Evolutionary conservation across 2,113 vertebrate genomes (phyloP).

Genomic region (Ophthalmolycus amberensis): DNA sequence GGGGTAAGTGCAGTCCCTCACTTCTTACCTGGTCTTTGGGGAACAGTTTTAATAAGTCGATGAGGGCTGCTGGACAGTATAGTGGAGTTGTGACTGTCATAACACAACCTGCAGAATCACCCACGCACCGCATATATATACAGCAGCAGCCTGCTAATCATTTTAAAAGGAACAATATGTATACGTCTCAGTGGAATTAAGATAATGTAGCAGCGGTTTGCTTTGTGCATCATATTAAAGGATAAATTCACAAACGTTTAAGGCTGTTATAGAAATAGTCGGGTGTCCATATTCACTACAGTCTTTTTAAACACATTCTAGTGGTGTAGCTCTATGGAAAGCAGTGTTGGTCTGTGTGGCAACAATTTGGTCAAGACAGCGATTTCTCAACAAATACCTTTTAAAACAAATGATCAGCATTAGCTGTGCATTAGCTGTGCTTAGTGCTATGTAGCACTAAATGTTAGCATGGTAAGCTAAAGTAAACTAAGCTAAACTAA

Average conservation of each 20-base stretch:
- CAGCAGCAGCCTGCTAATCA: neutral
- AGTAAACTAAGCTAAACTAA: too few relatives aligned
- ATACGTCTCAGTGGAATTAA: neutral
- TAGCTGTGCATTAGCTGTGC: too few relatives aligned
- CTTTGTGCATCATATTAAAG: neutral
- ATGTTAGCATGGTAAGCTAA: too few relatives aligned
- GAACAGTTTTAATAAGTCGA: constrained; percentile 58
- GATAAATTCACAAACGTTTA: neutral
- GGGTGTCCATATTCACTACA: neutral
- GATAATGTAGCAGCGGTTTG: neutral
- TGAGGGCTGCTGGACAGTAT: constrained; percentile 38
- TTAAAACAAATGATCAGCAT: neutral
- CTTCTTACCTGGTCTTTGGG: constrained; percentile 61
- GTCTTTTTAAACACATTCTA: neutral
- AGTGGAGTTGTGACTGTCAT: neutral
- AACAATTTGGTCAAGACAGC: neutral
- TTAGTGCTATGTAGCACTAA: too few relatives aligned
- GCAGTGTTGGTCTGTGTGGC: neutral
- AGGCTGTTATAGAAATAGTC: neutral
- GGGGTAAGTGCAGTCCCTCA: constrained; percentile 57
- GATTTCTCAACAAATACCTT: neutral
- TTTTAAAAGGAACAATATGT: neutral
- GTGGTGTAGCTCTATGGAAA: neutral
- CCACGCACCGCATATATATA: neutral
- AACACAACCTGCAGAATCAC: constrained; percentile 19